A percentile compares a stretch with the other conserved stretches of the same genome.
These are phyloP conservation scores for Dromococcyx pavoninus DNA, from an alignment of 2,797 vertebrate species.

Conservation along the genomic window DNA sequence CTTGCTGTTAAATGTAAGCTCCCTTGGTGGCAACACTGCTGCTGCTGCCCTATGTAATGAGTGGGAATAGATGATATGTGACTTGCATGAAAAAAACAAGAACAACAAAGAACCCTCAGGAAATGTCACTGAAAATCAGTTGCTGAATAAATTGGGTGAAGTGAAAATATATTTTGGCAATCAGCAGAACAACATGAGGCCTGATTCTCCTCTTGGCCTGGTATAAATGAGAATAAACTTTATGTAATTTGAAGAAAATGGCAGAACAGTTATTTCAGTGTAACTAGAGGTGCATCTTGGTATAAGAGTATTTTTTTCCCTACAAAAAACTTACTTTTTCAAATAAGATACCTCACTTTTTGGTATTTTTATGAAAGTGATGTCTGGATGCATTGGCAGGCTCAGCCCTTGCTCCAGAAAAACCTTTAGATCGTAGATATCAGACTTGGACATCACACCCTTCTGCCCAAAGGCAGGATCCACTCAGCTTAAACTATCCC, in stretches of 20 bases:
- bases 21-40: neutral
- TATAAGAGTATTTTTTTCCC: neutral
- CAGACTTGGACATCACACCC: neutral
- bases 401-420: neutral
- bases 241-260: neutral
- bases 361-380: neutral
- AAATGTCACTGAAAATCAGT: slow-evolving; percentile 52
- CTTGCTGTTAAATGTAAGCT: slow-evolving; percentile 18
- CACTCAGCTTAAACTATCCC: neutral
- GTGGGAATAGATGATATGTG: neutral
- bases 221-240: neutral
- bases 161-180: neutral
- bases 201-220: neutral
- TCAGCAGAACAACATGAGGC: neutral
- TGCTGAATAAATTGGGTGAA: neutral
- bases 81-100: neutral
- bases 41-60: neutral
- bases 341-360: neutral
- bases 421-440: neutral
- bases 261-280: neutral
- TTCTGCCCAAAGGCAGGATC: slow-evolving; percentile 38
- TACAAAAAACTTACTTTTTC: neutral
- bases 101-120: neutral
- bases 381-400: neutral
- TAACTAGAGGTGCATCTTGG: neutral